Evolutionary conservation across 2,797 vertebrate genomes (phyloP).

Genomic region (Sebastes reedi): DNA sequence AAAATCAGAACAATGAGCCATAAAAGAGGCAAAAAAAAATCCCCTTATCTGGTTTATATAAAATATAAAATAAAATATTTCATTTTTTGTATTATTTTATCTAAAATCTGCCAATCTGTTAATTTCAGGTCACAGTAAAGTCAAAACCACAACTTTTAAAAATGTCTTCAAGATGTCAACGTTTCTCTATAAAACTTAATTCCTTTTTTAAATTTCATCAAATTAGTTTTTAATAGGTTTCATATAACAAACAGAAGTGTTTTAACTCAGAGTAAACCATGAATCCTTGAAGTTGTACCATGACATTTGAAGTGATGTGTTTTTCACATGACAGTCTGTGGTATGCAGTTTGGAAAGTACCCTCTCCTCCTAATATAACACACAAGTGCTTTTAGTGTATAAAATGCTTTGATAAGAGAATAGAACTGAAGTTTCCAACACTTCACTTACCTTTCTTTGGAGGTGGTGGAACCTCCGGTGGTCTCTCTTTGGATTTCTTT

Average conservation of each 20-base stretch:
- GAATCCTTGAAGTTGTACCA: background rate
- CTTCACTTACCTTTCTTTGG: slow-evolving; percentile 74
- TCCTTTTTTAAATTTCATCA: background rate
- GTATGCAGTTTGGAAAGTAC: slow-evolving; percentile 9
- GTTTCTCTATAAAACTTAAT: background rate
- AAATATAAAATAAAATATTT: no score
- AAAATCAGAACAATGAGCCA: background rate
- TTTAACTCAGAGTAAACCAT: background rate
- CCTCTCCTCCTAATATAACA: background rate
- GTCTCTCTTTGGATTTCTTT: slow-evolving; percentile 72
- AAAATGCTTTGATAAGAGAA: background rate
- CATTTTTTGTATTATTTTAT: background rate
- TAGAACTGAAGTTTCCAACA: background rate
- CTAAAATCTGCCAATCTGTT: background rate
- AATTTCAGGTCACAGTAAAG: background rate
- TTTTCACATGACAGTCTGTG: background rate
- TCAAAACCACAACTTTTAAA: background rate
- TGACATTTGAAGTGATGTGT: background rate
- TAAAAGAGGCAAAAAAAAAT: background rate
- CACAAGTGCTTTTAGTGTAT: background rate
- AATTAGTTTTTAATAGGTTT: background rate
- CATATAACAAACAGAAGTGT: background rate
- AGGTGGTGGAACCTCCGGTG: slow-evolving; percentile 60
- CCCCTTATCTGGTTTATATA: no score
- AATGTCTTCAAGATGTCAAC: background rate